Percentiles rank a stretch among this genome's conserved stretches.
phyloP scores from a whole-genome alignment of 1,140 invertebrate genomes.

The Trichogramma pretiosum region DNA sequence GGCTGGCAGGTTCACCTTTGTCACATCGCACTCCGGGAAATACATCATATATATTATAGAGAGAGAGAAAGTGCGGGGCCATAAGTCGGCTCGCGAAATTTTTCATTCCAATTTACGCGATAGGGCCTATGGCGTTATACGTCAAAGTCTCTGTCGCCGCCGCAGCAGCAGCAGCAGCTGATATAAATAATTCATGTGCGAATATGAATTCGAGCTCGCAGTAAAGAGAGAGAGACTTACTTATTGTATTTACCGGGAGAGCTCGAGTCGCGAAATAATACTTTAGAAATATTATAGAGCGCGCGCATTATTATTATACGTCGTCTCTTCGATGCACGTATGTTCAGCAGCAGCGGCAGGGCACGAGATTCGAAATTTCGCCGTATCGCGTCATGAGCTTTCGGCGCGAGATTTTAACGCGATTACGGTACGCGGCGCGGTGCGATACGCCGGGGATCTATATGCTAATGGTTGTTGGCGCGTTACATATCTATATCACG shows the following conservation, averaged over 20 bases:
- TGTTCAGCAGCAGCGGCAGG: not conserved
- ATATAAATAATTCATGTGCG: constrained; percentile 44
- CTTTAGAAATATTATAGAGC: not conserved
- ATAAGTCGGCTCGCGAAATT: too few relatives aligned
- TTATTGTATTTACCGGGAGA: not conserved
- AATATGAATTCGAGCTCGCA: too few relatives aligned
- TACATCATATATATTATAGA: too few relatives aligned
- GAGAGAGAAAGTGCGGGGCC: too few relatives aligned
- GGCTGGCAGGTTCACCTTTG: too few relatives aligned
- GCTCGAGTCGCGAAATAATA: constrained; percentile 2
- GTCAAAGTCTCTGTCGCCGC: constrained; percentile 35
- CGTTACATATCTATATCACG: too few relatives aligned
- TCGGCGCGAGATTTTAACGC: not conserved
- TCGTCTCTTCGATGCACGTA: not conserved
- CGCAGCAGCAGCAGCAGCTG: constrained; percentile 39
- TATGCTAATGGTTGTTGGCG: not conserved
- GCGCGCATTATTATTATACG: not conserved
- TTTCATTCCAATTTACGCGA: constrained; percentile 43
- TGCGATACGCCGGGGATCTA: too few relatives aligned
- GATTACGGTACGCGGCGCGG: too few relatives aligned
- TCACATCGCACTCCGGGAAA: too few relatives aligned
- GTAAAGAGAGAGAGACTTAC: not conserved
- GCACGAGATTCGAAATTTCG: not conserved
- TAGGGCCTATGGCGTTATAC: too few relatives aligned
- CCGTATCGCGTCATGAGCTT: not conserved